Conservation (phyloP, 2,113 vertebrate genomes). For the Neomonachus schauinslandi region DNA sequence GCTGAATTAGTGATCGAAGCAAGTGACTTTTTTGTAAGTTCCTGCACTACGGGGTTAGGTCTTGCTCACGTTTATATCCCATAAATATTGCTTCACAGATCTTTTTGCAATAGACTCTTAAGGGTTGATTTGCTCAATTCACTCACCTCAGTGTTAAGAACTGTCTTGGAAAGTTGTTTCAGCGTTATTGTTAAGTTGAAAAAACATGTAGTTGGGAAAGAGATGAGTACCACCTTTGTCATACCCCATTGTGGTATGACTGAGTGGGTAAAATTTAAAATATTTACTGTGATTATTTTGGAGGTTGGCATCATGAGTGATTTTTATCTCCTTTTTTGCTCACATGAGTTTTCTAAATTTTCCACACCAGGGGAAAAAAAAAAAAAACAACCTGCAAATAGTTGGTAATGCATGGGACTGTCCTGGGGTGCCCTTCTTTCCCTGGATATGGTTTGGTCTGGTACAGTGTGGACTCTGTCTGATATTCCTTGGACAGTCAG, state of each 20-base stretch:
- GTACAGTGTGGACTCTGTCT: fast-evolving
- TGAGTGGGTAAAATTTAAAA: background rate
- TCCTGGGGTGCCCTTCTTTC: background rate
- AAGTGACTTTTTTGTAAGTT: background rate
- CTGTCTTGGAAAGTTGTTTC: background rate
- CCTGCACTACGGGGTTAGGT: too few species aligned
- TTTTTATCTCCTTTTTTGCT: background rate
- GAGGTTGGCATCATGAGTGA: background rate
- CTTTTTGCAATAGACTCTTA: background rate
- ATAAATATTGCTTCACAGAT: background rate
- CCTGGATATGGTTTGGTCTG: background rate
- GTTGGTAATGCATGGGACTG: background rate
- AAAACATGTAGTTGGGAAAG: background rate
- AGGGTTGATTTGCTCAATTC: background rate
- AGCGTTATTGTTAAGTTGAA: background rate
- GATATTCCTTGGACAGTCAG: fast-evolving
- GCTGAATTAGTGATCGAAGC: background rate
- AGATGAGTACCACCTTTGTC: too few species aligned
- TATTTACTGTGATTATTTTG: background rate
- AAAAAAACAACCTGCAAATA: background rate
- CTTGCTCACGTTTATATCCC: background rate
- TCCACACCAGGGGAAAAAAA: background rate
- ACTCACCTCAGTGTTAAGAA: background rate
- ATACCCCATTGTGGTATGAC: background rate
- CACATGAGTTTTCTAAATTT: background rate